Base-by-base conservation (phyloP, 1,140 invertebrate species). In the Halesus radiatus region DNA sequence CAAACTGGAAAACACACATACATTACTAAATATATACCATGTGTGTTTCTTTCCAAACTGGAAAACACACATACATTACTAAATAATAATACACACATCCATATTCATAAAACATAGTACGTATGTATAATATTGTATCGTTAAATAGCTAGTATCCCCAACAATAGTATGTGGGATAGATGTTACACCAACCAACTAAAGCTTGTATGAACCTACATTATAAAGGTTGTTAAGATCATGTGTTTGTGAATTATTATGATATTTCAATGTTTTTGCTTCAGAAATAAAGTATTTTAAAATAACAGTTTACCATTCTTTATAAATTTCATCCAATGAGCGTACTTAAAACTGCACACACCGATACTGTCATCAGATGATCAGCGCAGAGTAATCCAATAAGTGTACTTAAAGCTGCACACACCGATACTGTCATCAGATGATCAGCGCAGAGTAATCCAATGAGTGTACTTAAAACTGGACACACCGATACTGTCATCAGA, bases 271-370 rank as follows among this genome's bases (percentile, higher is more conserved):
- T 66, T 64, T 64, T 66, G 62, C 62, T 66, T 66, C 62, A 16
- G 16, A 66, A 66, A 66, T 66, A 66, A 66, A 66, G 29, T 66
- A 66, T 66, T 66, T 66, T 66, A 66, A 66, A 66, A 32, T 66
- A 66, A 66, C 16, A n/a, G 56, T 60, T 58, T 45, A 13, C 10
- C 37, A 13, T 45, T 45, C 10, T 45, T 45, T 45, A 45, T 45
- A 13, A 45, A 45, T 7, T 13, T 45, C 1, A 13, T 10, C 7
- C 37, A 13, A 45, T 45, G 10, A 45, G 26, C 5, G 2, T 29
- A 13, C 32, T 32, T 32, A 32, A 32, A 32, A 32, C 37, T 13
- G 37, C 10, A 13, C 10, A 45, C 10, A 45, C 37, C 3, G 1
- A 45, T 45, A 29, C 26, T 29, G 37, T 45, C 37, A 45, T 1